Evolutionary conservation across 2,797 vertebrate species (phyloP).

Genomic region (Geotrypetes seraphini): DNA sequence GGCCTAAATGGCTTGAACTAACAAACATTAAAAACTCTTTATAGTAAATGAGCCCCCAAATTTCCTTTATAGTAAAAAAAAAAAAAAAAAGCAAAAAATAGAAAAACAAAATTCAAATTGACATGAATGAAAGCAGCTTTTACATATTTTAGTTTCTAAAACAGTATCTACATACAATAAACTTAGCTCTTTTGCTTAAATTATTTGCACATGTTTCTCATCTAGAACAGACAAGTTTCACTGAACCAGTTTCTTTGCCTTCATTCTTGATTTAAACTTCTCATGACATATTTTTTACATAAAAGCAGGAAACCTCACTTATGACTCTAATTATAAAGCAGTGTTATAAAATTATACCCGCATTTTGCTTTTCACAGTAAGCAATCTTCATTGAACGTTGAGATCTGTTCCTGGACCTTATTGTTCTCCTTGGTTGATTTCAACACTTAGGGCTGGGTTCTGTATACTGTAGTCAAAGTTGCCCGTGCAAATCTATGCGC

Average conservation of each 20-base stretch:
- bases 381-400: slow-evolving; percentile 42
- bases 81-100: slow-evolving; percentile 54
- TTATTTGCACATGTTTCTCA: slow-evolving; percentile 62
- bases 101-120: slow-evolving; percentile 59
- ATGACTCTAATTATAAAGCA: slow-evolving; percentile 69
- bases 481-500: no score
- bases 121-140: slow-evolving; percentile 57
- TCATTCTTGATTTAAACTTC: slow-evolving; percentile 61
- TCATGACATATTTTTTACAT: slow-evolving; percentile 65
- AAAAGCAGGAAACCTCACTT: slow-evolving; percentile 71
- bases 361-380: slow-evolving; percentile 57
- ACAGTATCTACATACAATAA: slow-evolving; percentile 57
- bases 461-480: no score
- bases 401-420: slow-evolving; percentile 45
- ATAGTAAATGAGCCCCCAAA: no score
- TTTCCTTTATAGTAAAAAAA: slow-evolving; percentile 45
- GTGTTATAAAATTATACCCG: slow-evolving; percentile 72
- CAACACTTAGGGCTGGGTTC: no score
- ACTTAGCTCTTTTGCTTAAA: slow-evolving; percentile 59
- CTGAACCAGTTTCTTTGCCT: slow-evolving; percentile 42
- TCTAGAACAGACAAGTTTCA: slow-evolving; percentile 23
- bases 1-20: no score
- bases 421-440: slow-evolving; percentile 51
- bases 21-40: no score
- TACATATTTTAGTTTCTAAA: slow-evolving; percentile 58